phyloP scores from a whole-genome alignment of 2,888 invertebrate species.

The Drosophila percnosoma region DNA sequence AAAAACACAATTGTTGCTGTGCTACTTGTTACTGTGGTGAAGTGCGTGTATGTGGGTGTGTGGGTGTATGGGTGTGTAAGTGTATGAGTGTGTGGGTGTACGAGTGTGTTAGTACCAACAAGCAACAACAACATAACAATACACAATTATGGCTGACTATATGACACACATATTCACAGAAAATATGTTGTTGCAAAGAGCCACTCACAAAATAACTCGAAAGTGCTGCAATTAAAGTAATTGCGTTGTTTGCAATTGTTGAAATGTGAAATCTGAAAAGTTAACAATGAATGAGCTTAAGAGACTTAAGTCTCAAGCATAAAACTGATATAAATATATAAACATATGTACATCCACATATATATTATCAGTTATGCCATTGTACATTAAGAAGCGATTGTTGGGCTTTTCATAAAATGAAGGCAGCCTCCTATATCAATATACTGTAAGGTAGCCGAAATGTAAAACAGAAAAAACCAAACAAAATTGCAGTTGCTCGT shows the following conservation, averaged over 20 bases:
- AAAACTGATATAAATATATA: background rate
- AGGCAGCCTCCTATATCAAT: background rate
- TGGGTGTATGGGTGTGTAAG: background rate
- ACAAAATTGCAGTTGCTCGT: background rate
- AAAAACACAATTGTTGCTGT: slow-evolving; percentile 17
- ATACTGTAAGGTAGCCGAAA: background rate
- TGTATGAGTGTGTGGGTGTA: background rate
- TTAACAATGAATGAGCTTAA: background rate
- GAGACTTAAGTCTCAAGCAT: background rate
- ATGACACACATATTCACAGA: slow-evolving; percentile 38
- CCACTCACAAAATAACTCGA: slow-evolving; percentile 10
- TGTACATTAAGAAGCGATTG: background rate
- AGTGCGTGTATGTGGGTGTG: background rate
- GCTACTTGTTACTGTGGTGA: background rate
- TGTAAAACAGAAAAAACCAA: background rate
- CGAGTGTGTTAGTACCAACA: slow-evolving; percentile 12
- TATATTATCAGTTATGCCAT: background rate
- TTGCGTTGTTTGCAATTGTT: slow-evolving; percentile 3
- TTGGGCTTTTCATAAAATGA: background rate
- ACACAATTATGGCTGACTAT: slow-evolving; percentile 33
- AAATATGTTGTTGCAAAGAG: slow-evolving; percentile 7
- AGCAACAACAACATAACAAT: slow-evolving; percentile 15
- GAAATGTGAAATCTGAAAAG: background rate
- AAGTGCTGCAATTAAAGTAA: slow-evolving; percentile 16
- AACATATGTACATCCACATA: background rate